phyloP scores from a whole-genome alignment of 2,888 invertebrate species.

The Eurytoma adleriae region DNA sequence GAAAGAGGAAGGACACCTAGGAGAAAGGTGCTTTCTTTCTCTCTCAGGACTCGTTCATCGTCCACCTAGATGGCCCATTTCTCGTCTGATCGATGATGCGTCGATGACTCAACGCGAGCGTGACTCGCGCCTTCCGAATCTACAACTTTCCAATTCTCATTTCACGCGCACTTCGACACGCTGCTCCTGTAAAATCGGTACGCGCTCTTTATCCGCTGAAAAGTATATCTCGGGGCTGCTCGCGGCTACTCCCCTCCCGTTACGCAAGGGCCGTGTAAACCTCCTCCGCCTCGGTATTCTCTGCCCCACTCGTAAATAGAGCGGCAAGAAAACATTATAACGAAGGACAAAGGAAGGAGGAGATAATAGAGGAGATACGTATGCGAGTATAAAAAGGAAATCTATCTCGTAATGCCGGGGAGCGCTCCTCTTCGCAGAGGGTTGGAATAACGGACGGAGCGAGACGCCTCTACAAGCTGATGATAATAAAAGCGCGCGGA shows the following conservation, averaged over 20 bases:
- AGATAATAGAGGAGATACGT: not conserved
- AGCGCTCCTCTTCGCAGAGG: slow-evolving; percentile 1
- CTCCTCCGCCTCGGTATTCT: not conserved
- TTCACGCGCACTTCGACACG: not conserved
- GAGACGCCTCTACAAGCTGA: slow-evolving; percentile 25
- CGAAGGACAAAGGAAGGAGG: not conserved
- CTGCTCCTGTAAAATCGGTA: no score
- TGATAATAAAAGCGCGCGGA: slow-evolving; percentile 41
- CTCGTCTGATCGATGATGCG: slow-evolving; percentile 56
- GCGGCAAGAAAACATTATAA: not conserved
- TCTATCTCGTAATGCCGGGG: slow-evolving; percentile 32
- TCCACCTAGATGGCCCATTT: slow-evolving; percentile 40
- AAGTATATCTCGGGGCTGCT: no score
- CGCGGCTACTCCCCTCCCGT: no score
- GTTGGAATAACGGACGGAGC: slow-evolving; percentile 23
- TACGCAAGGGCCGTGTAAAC: no score
- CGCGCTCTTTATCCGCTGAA: no score
- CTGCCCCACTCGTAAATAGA: slow-evolving; percentile 6
- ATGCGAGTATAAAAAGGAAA: slow-evolving; percentile 34
- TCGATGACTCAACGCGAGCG: slow-evolving; percentile 57
- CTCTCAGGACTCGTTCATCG: slow-evolving; percentile 24
- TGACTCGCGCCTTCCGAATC: slow-evolving; percentile 23
- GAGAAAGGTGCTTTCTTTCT: slow-evolving; percentile 2
- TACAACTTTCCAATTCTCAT: not conserved
- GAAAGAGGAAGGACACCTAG: not conserved